These are phyloP conservation scores for Parnassius apollo DNA, from an alignment of 2,888 invertebrate species.

Conservation along the genomic window DNA sequence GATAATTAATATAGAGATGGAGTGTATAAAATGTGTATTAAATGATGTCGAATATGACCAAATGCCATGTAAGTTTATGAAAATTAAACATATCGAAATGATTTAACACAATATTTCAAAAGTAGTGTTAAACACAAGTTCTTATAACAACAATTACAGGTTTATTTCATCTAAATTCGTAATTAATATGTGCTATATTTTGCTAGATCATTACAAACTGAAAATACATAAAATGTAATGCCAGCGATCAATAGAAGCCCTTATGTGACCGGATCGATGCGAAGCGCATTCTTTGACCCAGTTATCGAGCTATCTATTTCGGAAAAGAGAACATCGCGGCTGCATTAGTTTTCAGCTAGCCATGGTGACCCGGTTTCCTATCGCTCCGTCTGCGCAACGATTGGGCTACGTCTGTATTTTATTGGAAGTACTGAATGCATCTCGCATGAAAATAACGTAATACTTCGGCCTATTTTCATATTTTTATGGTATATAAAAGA, in stretches of 20 bases:
- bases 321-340: slow-evolving; percentile 65
- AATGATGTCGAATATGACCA: too few species aligned
- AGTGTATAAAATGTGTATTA: too few species aligned
- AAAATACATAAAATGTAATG: slow-evolving; percentile 5
- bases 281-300: slow-evolving; percentile 67
- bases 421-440: slow-evolving; percentile 17
- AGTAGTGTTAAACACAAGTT: too few species aligned
- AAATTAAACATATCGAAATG: too few species aligned
- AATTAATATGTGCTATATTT: too few species aligned
- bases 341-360: slow-evolving; percentile 73
- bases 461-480: neutral
- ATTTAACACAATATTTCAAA: too few species aligned
- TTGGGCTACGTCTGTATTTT: slow-evolving; percentile 19
- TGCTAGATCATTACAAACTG: too few species aligned
- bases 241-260: slow-evolving; percentile 26
- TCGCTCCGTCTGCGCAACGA: slow-evolving; percentile 27
- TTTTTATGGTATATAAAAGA: neutral
- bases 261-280: slow-evolving; percentile 28
- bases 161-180: too few species aligned
- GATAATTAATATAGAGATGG: too few species aligned
- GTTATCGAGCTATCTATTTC: slow-evolving; percentile 68
- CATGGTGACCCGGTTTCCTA: slow-evolving; percentile 58
- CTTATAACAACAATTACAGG: too few species aligned
- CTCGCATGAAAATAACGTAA: slow-evolving; percentile 1
- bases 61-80: too few species aligned